Evolutionary conservation across 2,797 vertebrate genomes (phyloP), one percentile per base, ranked within the genome.

Genomic region (Nyctalus aviator): DNA sequence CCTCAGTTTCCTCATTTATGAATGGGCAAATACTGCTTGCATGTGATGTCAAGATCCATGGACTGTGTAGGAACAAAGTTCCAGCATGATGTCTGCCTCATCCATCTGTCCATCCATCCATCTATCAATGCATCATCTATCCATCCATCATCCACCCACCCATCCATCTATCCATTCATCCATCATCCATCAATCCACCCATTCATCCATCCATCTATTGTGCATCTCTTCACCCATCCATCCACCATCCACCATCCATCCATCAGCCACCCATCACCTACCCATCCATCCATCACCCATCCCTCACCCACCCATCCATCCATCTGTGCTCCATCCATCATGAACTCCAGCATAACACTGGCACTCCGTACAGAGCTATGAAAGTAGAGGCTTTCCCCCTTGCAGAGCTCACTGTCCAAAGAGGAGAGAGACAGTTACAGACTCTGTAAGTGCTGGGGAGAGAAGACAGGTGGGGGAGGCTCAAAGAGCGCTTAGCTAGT

Each of bases 31-130:
- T 3, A 18, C 3, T 21, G 44, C 64, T 86, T 23, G 10, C 21
- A 0, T 6, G 5, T 1, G 23, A 57, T 35, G 6, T 35, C 25
- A 8, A 6, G 89, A 27, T 17, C 18, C 2, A 4, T 0, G 32
- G 12, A 32, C 18, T 0, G 6, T 9, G 66, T 23, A 10, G 3
- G 73, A 1, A 17, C 20, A 35, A 13, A 68, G 30, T 6, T 27
- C 6, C 0, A 1, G 27, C 48, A 0, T 6, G 48, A 14, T 8
- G 69, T 44, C 75, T 13, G 57, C 41, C 64, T 14, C 8, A 50
- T 41, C 53, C 14, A 37, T 41, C 15, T 5, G 2, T 20, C 5
- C 41, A 44, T 13, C 69, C 27, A 3, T 55, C 23, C 46, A 48
- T 11, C 18, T 25, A 17, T 2, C 53, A 5, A 9, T 59, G 10